Evolutionary conservation across 2,888 invertebrate species (phyloP), one percentile per base, ranked within the genome.

Genomic region (Scaeva pyrastri): DNA sequence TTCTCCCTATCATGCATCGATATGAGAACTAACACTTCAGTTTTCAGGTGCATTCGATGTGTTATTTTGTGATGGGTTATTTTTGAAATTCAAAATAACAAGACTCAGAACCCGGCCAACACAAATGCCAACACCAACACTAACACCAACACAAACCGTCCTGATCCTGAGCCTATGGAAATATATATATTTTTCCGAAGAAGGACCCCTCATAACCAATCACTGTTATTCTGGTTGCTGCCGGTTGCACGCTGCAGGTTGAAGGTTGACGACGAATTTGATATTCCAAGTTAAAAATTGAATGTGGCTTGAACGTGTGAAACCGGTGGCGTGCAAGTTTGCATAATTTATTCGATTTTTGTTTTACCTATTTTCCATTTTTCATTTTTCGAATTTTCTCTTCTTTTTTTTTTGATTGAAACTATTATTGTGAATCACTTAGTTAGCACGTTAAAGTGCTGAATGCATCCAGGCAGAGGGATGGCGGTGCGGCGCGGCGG

Each of bases 241-340:
- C 8, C 8, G 36, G n/a, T n/a, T 39, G 8, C 10, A 39, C 11
- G 8, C 10, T 55, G 45, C 56, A 58, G 58, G 58, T 26, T 26
- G 7, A 6, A 26, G 26, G 64, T 50, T 60, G 39, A 8, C 19
- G 39, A 21, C 19, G 64, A 64, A 64, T 26, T 45, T 45, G 39
- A 64, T 39, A 71, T 64, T 26, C 11, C 58, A 41, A 71, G 26
- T 64, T 60, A 60, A 7, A 77, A 82, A 82, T 82, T 82, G 77
- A 82, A 82, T 82, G 58, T 60, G 82, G 72, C 82, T 77, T 66
- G 36, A 66, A 77, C 77, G 77, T 73, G 66, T 77, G 77, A 82
- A 82, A 62, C 39, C 52, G 58, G 21, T 82, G 66, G 76, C 81
- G 71, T 72, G 81, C 70, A 70, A 64, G 55, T 71, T 80, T 80